These are phyloP conservation scores for Setophaga kirtlandii DNA, from an alignment of 2,113 vertebrate species.

Conservation along the genomic window DNA sequence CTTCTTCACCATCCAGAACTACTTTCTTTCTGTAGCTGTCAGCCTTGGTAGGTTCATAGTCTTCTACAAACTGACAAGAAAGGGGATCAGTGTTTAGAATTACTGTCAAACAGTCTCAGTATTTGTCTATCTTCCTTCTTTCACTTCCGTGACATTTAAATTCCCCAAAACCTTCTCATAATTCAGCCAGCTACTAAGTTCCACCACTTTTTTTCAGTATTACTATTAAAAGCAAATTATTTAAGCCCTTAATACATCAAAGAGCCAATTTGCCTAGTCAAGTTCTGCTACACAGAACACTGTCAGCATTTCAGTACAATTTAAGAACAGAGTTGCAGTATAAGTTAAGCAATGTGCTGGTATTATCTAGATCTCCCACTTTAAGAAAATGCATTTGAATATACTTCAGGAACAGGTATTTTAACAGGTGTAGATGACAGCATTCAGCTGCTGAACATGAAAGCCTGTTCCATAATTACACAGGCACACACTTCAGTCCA, in stretches of 20 bases:
- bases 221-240: background rate
- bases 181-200: background rate
- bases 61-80: slow-evolving; percentile 91
- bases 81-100: background rate
- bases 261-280: background rate
- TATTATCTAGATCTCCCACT: background rate
- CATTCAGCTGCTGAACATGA: background rate
- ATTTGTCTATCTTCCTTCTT: background rate
- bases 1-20: slow-evolving; percentile 95
- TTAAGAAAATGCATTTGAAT: background rate
- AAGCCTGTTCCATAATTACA: background rate
- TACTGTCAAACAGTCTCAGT: background rate
- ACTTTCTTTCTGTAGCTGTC: slow-evolving; percentile 99
- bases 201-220: background rate
- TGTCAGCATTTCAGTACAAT: background rate
- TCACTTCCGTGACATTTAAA: background rate
- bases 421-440: background rate
- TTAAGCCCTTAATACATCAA: slow-evolving; percentile 11
- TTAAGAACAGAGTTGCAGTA: background rate
- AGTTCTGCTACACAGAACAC: background rate
- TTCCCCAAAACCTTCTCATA: background rate
- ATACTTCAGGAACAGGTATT: background rate
- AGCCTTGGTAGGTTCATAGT: slow-evolving; percentile 98
- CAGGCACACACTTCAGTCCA: background rate
- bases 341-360: background rate